Percentiles rank a stretch among this genome's conserved stretches.
Evolutionary conservation across 1,140 invertebrate genomes (phyloP).

Genomic region (Drosophila repleta): DNA sequence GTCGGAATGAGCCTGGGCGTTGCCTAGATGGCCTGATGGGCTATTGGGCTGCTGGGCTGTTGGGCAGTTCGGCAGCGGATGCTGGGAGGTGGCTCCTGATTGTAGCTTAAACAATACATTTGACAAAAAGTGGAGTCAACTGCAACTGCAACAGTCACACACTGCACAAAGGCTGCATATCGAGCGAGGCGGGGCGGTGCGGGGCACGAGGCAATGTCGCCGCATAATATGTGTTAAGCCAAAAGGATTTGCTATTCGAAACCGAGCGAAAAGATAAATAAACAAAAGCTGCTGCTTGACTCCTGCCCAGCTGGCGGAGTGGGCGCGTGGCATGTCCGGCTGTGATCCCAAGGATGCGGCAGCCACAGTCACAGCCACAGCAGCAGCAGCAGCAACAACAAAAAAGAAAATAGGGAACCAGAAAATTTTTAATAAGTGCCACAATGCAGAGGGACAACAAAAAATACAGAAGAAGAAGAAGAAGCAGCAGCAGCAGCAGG

Average conservation of each 20-base stretch:
- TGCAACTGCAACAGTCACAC: slow-evolving; percentile 72
- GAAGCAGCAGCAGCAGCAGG: slow-evolving; percentile 24
- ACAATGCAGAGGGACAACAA: slow-evolving; percentile 60
- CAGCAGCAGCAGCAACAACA: slow-evolving; percentile 3
- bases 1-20: not conserved
- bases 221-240: slow-evolving; percentile 83
- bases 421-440: slow-evolving; percentile 80
- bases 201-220: slow-evolving; percentile 42
- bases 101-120: slow-evolving; percentile 74
- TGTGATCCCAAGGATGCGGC: slow-evolving; percentile 44
- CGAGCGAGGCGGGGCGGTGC: not conserved
- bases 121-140: slow-evolving; percentile 81
- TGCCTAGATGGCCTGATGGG: not conserved
- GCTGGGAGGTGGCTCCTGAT: slow-evolving; percentile 24
- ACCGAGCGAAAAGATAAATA: slow-evolving; percentile 82
- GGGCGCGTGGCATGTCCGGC: slow-evolving; percentile 20
- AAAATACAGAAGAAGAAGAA: slow-evolving; percentile 27
- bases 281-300: slow-evolving; percentile 72
- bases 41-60: not conserved
- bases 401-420: slow-evolving; percentile 48
- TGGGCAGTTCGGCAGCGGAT: not conserved
- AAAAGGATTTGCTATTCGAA: slow-evolving; percentile 83
- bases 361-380: not conserved
- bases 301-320: not conserved
- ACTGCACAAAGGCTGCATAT: slow-evolving; percentile 57